Percentiles rank a stretch among this genome's conserved stretches.
Conservation (phyloP, 1,140 invertebrate species). For the Aphidius ervi region DNA sequence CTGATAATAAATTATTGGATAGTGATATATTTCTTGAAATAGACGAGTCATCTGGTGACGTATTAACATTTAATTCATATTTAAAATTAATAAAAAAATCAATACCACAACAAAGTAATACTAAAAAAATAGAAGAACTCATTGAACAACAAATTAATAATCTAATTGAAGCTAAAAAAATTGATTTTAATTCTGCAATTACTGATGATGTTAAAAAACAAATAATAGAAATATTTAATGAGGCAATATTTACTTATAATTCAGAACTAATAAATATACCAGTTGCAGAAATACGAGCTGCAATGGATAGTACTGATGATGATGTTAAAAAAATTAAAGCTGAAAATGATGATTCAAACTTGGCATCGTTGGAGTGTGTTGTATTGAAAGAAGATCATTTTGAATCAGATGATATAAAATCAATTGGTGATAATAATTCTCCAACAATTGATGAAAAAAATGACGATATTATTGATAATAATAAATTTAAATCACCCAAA, state of each 20-base stretch:
- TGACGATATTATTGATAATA: too few species aligned
- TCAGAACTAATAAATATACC: not conserved
- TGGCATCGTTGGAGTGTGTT: too few species aligned
- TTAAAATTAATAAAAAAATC: slow-evolving; percentile 29
- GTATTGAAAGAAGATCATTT: too few species aligned
- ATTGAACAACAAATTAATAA: too few species aligned
- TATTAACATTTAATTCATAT: slow-evolving; percentile 21
- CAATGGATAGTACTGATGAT: slow-evolving; percentile 4
- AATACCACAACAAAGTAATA: slow-evolving; percentile 15
- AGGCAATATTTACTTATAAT: not conserved
- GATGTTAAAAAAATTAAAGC: too few species aligned
- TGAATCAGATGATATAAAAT: too few species aligned
- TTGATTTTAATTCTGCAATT: slow-evolving; percentile 2
- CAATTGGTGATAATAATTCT: too few species aligned
- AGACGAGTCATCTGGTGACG: slow-evolving; percentile 5
- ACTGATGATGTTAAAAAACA: not conserved
- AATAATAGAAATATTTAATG: not conserved
- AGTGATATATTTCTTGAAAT: slow-evolving; percentile 14
- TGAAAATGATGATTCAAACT: too few species aligned
- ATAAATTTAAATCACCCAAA: too few species aligned
- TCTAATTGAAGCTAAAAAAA: slow-evolving; percentile 3
- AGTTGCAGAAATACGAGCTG: slow-evolving; percentile 6
- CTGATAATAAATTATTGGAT: not conserved
- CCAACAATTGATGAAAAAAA: too few species aligned
- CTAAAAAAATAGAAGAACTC: too few species aligned